Percentiles rank a stretch among this genome's conserved stretches.
phyloP scores from a whole-genome alignment of 2,888 invertebrate genomes.

The Stramonita haemastoma region DNA sequence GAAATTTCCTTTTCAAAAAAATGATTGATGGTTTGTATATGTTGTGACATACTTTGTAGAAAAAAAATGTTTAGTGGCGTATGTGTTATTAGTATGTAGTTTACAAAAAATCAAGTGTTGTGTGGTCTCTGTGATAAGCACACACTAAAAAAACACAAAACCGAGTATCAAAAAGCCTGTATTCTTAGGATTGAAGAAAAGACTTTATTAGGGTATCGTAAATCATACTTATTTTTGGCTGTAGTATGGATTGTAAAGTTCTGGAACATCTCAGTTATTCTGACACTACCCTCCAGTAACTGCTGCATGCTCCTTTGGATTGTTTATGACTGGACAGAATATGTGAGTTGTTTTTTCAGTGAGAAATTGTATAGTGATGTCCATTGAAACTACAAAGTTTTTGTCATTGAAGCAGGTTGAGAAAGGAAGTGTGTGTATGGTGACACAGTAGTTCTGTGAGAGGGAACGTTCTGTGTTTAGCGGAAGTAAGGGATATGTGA shows the following conservation, averaged over 20 bases:
- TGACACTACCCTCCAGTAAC: background rate
- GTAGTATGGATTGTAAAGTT: background rate
- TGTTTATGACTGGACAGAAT: background rate
- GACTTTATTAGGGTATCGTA: no score
- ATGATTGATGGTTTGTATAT: no score
- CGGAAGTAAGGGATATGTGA: background rate
- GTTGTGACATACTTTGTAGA: no score
- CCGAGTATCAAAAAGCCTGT: no score
- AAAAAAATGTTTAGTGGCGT: no score
- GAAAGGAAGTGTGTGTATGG: background rate
- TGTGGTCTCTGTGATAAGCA: conserved; percentile 2
- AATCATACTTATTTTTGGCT: no score
- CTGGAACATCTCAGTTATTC: background rate
- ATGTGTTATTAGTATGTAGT: no score
- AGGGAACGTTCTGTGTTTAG: background rate
- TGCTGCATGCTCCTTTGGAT: background rate
- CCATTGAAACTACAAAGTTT: no score
- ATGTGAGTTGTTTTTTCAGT: background rate
- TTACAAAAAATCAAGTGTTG: background rate
- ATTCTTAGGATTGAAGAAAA: no score
- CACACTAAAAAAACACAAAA: background rate
- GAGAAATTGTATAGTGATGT: no score
- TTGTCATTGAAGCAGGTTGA: background rate
- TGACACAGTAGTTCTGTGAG: background rate
- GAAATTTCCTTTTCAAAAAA: no score